These are phyloP conservation scores for Grallaria varia DNA, from an alignment of 2,113 vertebrate genomes.

Conservation along the genomic window DNA sequence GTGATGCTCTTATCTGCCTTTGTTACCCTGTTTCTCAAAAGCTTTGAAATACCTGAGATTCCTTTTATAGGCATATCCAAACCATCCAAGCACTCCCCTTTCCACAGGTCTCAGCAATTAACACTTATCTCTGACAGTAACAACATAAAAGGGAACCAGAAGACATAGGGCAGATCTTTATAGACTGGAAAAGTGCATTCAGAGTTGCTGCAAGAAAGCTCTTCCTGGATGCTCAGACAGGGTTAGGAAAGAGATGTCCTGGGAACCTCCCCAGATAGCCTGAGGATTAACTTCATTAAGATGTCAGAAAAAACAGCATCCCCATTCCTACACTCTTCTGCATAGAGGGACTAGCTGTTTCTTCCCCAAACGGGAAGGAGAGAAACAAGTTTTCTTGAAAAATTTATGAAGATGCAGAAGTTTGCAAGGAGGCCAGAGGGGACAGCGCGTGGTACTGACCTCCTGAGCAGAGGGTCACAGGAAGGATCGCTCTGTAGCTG, in stretches of 20 bases:
- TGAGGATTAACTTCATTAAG: background rate
- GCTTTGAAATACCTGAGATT: background rate
- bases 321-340: fast-evolving
- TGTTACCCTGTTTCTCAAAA: background rate
- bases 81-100: background rate
- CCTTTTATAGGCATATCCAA: background rate
- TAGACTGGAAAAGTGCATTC: background rate
- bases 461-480: background rate
- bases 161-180: background rate
- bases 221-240: background rate
- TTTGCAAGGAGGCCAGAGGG: background rate
- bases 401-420: background rate
- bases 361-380: background rate
- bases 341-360: background rate
- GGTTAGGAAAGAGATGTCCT: background rate
- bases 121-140: background rate
- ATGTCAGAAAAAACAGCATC: background rate
- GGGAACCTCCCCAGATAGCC: background rate
- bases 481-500: background rate
- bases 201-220: background rate
- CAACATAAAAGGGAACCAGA: background rate
- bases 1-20: background rate
- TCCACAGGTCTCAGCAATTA: background rate
- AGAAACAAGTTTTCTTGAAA: background rate
- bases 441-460: background rate